Percentiles rank a stretch among this genome's conserved stretches.
phyloP scores from a whole-genome alignment of 30 jellyfish, hydroid and myxozoan species.

The Pseudorhiza aurosa region DNA sequence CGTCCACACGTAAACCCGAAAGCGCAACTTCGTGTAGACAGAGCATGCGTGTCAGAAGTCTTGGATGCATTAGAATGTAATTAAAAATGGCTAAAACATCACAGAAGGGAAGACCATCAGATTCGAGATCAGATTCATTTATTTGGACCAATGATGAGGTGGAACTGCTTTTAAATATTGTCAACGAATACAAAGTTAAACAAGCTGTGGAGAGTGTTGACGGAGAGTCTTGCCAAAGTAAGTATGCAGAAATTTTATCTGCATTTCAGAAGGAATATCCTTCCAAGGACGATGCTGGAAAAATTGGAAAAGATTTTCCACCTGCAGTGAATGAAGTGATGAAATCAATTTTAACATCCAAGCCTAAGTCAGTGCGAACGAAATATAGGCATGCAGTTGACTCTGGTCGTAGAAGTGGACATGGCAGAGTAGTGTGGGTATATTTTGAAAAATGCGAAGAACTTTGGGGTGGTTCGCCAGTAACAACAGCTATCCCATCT shows the following conservation, averaged over 20 bases:
- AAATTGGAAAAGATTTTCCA: slow-evolving; percentile 6
- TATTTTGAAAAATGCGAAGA: background rate
- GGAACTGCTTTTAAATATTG: slow-evolving; percentile 13
- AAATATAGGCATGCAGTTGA: slow-evolving; percentile 35
- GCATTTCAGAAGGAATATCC: slow-evolving; percentile 21
- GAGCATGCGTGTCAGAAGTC: slow-evolving; percentile 12
- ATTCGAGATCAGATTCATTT: slow-evolving; percentile 20
- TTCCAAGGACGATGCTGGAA: slow-evolving; percentile 8
- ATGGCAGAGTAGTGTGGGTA: slow-evolving; percentile 12
- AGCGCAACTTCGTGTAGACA: background rate
- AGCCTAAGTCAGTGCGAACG: background rate
- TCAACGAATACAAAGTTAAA: slow-evolving; percentile 10
- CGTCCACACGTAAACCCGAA: slow-evolving; percentile 16
- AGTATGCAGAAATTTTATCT: slow-evolving; percentile 17
- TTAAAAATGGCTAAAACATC: background rate
- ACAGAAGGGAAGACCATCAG: background rate
- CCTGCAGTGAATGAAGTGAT: background rate
- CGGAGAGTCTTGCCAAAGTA: slow-evolving; percentile 49
- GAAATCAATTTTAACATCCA: slow-evolving; percentile 1
- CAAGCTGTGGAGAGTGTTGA: slow-evolving; percentile 31
- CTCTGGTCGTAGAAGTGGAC: slow-evolving; percentile 45
- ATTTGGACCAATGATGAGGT: slow-evolving; percentile 41
- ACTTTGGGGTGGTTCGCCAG: slow-evolving; percentile 49
- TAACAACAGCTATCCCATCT: background rate
- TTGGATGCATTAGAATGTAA: background rate